Percentiles rank a stretch among this genome's conserved stretches.
These are phyloP conservation scores for Tarsius wallacei DNA, from an alignment of 2,797 vertebrate genomes.

Conservation along the genomic window DNA sequence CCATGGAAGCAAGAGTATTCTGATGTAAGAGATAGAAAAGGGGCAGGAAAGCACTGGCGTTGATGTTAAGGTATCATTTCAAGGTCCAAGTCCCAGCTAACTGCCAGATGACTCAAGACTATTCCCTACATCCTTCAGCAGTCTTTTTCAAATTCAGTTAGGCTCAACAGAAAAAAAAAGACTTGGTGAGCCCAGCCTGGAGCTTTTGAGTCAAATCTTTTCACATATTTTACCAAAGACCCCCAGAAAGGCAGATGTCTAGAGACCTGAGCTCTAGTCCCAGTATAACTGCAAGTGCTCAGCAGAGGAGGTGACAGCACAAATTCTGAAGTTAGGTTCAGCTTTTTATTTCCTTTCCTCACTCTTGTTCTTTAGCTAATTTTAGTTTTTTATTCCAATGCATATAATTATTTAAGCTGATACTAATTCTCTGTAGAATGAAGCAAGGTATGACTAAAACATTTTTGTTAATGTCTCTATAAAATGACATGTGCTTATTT, in stretches of 20 bases:
- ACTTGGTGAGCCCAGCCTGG: not conserved
- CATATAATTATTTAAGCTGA: not conserved
- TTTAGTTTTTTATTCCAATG: not conserved
- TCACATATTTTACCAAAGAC: not conserved
- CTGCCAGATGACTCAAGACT: not conserved
- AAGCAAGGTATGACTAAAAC: not conserved
- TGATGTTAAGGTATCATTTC: fast-evolving
- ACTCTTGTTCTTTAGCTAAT: not conserved
- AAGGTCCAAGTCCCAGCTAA: not conserved
- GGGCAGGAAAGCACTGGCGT: not conserved
- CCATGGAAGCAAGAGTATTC: fast-evolving
- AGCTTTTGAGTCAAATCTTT: not conserved
- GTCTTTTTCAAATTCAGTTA: not conserved
- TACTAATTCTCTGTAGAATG: not conserved
- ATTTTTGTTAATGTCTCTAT: not conserved
- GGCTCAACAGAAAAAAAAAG: not conserved
- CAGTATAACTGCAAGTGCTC: not conserved
- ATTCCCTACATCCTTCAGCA: not conserved
- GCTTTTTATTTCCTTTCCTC: not conserved
- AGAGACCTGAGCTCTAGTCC: not conserved
- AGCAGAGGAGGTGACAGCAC: not conserved
- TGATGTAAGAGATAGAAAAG: not conserved
- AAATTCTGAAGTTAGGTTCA: not conserved
- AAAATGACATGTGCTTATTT: conserved; percentile 12
- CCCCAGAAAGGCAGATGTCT: not conserved